Evolutionary conservation across 2,888 invertebrate genomes (phyloP).

Genomic region (Panopea generosa): DNA sequence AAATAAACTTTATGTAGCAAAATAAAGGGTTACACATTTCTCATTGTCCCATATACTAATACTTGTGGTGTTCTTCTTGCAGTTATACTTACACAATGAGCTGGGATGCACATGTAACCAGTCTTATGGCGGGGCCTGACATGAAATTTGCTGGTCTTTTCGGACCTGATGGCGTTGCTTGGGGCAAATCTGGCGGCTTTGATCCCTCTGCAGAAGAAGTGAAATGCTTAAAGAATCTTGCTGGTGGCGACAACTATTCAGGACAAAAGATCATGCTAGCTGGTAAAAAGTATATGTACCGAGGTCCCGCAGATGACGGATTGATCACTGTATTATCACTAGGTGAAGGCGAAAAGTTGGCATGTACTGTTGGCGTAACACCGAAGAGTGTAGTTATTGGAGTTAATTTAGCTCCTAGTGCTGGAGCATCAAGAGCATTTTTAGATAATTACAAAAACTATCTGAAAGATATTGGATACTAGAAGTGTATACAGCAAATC

Average conservation of each 20-base stretch:
- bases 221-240: constrained; percentile 34
- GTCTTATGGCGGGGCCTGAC: constrained; percentile 47
- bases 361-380: constrained; percentile 56
- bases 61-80: too few species aligned
- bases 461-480: constrained; percentile 52
- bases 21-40: too few species aligned
- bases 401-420: constrained; percentile 33
- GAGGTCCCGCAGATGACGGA: constrained; percentile 55
- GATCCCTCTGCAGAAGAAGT: constrained; percentile 46
- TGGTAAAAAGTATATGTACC: constrained; percentile 55
- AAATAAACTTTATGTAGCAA: too few species aligned
- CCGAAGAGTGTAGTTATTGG: constrained; percentile 45
- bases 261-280: constrained; percentile 47
- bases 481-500: background rate
- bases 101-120: constrained; percentile 59
- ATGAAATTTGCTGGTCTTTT: constrained; percentile 56
- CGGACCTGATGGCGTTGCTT: constrained; percentile 54
- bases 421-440: constrained; percentile 53
- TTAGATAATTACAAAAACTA: constrained; percentile 62
- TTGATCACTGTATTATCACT: constrained; percentile 54
- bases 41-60: too few species aligned
- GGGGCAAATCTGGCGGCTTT: constrained; percentile 51
- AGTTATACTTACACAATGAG: constrained; percentile 7
- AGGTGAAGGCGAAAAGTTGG: constrained; percentile 52
- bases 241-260: constrained; percentile 25